Percentiles rank a stretch among this genome's conserved stretches.
phyloP scores from a whole-genome alignment of 2,797 vertebrate genomes.

The Rhinogobio ventralis region DNA sequence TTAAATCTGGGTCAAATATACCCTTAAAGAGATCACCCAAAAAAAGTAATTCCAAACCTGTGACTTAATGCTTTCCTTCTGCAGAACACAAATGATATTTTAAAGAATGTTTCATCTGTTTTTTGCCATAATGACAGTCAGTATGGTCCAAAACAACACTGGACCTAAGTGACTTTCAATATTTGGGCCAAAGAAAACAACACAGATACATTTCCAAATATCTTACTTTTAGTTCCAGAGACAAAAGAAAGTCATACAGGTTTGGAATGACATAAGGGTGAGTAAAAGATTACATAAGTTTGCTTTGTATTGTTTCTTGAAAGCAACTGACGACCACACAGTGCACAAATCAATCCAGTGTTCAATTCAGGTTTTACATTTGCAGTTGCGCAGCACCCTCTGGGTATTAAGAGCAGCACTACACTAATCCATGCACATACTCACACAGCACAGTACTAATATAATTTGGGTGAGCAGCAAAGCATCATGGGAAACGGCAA shows the following conservation, averaged over 20 bases:
- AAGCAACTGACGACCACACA: not conserved
- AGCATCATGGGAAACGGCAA: constrained; percentile 13
- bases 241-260: not conserved
- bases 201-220: not conserved
- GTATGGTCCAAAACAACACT: too few species aligned
- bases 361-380: constrained; percentile 13
- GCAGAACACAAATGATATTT: not conserved
- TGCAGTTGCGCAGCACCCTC: constrained; percentile 68
- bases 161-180: too few species aligned
- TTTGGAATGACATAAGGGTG: not conserved
- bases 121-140: not conserved
- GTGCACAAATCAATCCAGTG: not conserved
- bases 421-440: constrained; percentile 37
- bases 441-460: not conserved
- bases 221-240: not conserved
- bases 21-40: not conserved
- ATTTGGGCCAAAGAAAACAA: not conserved
- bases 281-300: too few species aligned
- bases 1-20: not conserved
- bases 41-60: not conserved
- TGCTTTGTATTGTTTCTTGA: not conserved
- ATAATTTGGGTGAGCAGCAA: not conserved
- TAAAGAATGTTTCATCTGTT: not conserved
- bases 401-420: constrained; percentile 59
- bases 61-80: not conserved